A percentile compares a stretch with the other conserved stretches of the same genome.
phyloP scores from a whole-genome alignment of 2,797 vertebrate species.

The Manis crassicaudata region DNA sequence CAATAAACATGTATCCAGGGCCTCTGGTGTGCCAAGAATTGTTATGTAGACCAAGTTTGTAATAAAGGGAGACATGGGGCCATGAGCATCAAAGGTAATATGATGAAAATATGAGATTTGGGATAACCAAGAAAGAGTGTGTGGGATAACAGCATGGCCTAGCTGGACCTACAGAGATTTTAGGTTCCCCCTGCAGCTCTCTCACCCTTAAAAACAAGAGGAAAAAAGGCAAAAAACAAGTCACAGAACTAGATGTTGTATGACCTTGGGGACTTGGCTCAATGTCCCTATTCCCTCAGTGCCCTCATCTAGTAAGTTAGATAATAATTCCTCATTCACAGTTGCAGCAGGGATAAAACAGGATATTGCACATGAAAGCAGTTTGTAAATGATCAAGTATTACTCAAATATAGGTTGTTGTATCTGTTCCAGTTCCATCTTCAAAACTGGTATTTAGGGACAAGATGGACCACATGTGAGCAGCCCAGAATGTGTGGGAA shows the following conservation, averaged over 20 bases:
- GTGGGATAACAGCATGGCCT: fast-evolving
- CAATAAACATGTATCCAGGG: neutral
- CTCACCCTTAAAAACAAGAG: neutral
- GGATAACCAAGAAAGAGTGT: neutral
- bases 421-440: neutral
- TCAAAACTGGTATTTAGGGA: neutral
- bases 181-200: neutral
- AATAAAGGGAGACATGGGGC: neutral
- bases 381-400: neutral
- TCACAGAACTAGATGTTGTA: neutral
- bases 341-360: neutral
- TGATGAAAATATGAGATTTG: neutral
- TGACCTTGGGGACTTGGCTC: neutral
- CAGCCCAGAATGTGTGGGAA: neutral
- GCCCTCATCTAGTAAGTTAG: neutral
- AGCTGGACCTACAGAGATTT: fast-evolving
- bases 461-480: neutral
- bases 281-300: neutral
- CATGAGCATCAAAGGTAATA: neutral
- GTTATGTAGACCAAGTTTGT: neutral
- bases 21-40: neutral
- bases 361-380: neutral
- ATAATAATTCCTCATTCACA: neutral
- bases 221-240: neutral
- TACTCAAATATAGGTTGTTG: neutral